A percentile compares a stretch with the other conserved stretches of the same genome.
Evolutionary conservation across 2,888 invertebrate species (phyloP).

Genomic region (Tetragonula carbonaria): DNA sequence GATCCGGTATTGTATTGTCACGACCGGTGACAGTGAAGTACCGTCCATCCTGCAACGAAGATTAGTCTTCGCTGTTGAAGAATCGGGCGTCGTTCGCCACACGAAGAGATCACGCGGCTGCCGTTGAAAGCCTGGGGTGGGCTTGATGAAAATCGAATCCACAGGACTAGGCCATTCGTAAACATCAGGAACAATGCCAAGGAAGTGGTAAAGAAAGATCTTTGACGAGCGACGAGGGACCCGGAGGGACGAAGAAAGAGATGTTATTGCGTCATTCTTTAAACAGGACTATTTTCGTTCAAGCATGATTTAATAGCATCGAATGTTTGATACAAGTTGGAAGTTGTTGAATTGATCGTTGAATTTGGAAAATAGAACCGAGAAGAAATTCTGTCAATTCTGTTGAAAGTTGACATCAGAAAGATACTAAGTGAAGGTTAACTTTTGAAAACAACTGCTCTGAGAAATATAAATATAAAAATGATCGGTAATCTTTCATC

Average conservation of each 20-base stretch:
- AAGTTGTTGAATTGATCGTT: no score
- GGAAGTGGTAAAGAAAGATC: constrained; percentile 9
- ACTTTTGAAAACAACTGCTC: no score
- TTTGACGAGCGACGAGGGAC: constrained; percentile 4
- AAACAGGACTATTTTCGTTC: not conserved
- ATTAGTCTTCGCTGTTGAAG: constrained; percentile 67
- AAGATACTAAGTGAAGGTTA: no score
- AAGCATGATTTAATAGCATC: not conserved
- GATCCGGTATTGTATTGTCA: constrained; percentile 63
- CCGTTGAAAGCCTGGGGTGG: constrained; percentile 38
- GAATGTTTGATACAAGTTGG: not conserved
- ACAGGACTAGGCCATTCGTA: constrained; percentile 45
- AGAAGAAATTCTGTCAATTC: no score
- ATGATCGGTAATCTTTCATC: no score
- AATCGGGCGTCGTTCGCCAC: constrained; percentile 61
- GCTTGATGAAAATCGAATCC: constrained; percentile 53
- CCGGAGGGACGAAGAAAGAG: not conserved
- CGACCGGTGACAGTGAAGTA: constrained; percentile 68
- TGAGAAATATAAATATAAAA: no score
- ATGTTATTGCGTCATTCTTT: constrained; percentile 11
- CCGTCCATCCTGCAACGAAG: constrained; percentile 62
- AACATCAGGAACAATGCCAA: constrained; percentile 44
- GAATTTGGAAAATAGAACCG: no score
- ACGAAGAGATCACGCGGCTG: constrained; percentile 43
- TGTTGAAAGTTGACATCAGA: no score